These are phyloP conservation scores for Takifugu bimaculatus DNA, from an alignment of 2,113 vertebrate genomes.

Conservation along the genomic window DNA sequence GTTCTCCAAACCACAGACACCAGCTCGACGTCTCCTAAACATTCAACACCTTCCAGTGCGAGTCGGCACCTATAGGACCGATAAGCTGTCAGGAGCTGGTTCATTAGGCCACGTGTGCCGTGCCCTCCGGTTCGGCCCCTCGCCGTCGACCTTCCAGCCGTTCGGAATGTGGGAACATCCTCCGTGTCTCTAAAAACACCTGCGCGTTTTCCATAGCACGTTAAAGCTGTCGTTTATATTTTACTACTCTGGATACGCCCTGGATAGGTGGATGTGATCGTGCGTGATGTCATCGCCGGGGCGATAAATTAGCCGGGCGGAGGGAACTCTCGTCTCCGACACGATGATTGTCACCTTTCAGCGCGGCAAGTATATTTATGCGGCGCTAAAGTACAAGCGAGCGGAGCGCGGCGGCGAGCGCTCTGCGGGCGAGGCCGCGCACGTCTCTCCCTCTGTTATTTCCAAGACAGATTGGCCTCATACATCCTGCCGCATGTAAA, in stretches of 20 bases:
- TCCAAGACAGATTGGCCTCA: constrained; percentile 26
- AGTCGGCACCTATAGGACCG: not conserved
- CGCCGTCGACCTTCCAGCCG: not conserved
- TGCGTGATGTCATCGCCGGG: not conserved
- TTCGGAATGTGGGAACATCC: not conserved
- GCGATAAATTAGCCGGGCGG: constrained; percentile 10
- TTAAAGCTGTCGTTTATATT: not conserved
- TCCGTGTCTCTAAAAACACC: not conserved
- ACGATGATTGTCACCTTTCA: constrained; percentile 17
- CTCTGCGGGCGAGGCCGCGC: constrained; percentile 22
- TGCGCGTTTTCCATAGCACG: not conserved
- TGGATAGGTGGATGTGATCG: not conserved
- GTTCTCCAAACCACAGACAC: constrained; percentile 32
- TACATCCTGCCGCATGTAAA: constrained; percentile 60
- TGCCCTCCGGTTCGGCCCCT: not conserved
- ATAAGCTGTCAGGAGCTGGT: not conserved
- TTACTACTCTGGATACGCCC: not conserved
- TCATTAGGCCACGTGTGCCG: not conserved
- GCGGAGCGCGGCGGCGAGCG: constrained; percentile 21
- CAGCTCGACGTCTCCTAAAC: constrained; percentile 11
- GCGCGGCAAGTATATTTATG: constrained; percentile 11
- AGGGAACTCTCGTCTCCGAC: constrained; percentile 9
- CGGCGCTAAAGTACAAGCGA: constrained; percentile 1
- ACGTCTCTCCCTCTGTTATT: constrained; percentile 36
- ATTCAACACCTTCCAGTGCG: constrained; percentile 5